Percentiles rank a stretch among this genome's conserved stretches.
These are phyloP conservation scores for Octodon degus DNA, from an alignment of 2,113 vertebrate species.

Conservation along the genomic window DNA sequence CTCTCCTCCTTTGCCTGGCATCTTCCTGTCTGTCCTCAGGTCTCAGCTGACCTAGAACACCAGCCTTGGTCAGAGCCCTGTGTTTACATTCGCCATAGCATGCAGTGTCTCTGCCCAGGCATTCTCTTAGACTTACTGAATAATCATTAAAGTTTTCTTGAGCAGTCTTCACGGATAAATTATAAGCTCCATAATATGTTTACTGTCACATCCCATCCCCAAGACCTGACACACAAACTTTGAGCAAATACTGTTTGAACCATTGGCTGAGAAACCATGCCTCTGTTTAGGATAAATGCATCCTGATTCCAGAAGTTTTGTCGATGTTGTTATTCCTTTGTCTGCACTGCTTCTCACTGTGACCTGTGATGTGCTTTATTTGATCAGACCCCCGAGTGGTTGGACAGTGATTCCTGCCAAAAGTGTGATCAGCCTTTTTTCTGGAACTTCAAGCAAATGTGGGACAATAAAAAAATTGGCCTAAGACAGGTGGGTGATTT, in stretches of 20 bases:
- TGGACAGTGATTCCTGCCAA: slow-evolving; percentile 99
- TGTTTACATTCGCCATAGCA: not conserved
- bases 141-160: not conserved
- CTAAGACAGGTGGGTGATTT: slow-evolving; percentile 92
- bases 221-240: not conserved
- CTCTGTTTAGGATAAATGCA: not conserved
- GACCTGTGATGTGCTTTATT: slow-evolving; percentile 64
- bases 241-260: not conserved
- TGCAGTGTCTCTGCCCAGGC: not conserved
- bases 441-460: slow-evolving; percentile 99
- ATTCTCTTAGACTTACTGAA: not conserved
- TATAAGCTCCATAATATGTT: not conserved
- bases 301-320: not conserved
- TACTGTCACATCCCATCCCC: not conserved
- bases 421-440: slow-evolving; percentile 99
- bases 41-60: not conserved
- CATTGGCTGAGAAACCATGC: not conserved
- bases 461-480: slow-evolving; percentile 99
- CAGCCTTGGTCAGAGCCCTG: not conserved
- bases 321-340: not conserved
- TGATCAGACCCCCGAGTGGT: slow-evolving; percentile 96
- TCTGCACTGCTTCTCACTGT: not conserved
- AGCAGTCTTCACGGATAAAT: not conserved
- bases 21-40: not conserved
- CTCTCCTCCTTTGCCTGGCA: not conserved